Evolutionary conservation across 2,797 vertebrate genomes (phyloP), one percentile per base, ranked within the genome.

Genomic region (Oreonectes daqikongensis): DNA sequence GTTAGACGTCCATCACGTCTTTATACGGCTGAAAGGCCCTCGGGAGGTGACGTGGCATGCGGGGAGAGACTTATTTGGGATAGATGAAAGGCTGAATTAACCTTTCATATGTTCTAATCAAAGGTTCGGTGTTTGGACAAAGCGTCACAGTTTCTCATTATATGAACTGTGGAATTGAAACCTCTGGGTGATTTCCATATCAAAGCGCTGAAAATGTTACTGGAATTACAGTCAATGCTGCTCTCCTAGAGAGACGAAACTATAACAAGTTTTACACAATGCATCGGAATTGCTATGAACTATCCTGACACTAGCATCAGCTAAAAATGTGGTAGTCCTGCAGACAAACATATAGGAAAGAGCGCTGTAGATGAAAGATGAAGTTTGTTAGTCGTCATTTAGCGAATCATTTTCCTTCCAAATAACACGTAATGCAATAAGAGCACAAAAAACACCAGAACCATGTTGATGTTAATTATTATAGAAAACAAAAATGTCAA

Each of bases 41-140:
- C 11, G 73, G 44, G 30, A 57, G 35, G 22, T 57, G 32, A 50
- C 53, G 15, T 55, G 53, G 64, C 42, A 22, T 66, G 72, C 15
- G 48, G 30, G 26, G 69, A 76, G 32, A 55, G 2, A 66, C 68
- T 70, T 66, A 71, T 79, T 68, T 76, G 72, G 40, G 68, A 35
- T 40, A 61, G 32, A 61, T 77, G 46, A 68, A 79, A 71, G 69
- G 52, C 17, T 66, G 53, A 60, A 71, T 42, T 75, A 78, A 78
- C 40, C 61, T 72, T 79, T 70, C 75, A 53, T 63, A 46, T 73
- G 69, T 81, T 77, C 70, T 68, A 77, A 81, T 81, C 74, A 77
- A 72, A 72, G 53, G 63, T 72, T 67, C 32, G 3, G 12, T 57
- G 55, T 81, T 69, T 81, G 60, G 63, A 74, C 66, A 72, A 63